Evolutionary conservation across 2,797 vertebrate species (phyloP).

Genomic region (Crocodylus rhombifer): DNA sequence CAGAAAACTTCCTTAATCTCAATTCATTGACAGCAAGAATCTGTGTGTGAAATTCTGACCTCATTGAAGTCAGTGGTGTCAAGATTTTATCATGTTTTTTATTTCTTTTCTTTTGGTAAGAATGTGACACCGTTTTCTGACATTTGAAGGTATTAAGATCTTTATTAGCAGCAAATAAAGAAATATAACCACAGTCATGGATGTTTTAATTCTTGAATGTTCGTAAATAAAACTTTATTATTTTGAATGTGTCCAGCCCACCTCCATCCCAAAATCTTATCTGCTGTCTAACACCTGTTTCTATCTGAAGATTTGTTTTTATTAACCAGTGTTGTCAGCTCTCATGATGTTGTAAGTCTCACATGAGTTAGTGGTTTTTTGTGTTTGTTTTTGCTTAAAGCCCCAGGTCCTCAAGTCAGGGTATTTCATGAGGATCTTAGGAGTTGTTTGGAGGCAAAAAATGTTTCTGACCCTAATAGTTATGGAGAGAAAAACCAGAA

Average conservation of each 20-base stretch:
- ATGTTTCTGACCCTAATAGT: background rate
- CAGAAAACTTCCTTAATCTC: background rate
- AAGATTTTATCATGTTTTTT: conserved; percentile 11
- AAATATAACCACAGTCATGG: background rate
- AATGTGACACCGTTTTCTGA: background rate
- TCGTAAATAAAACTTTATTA: background rate
- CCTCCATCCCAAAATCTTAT: background rate
- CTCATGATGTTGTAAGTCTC: background rate
- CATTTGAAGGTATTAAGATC: background rate
- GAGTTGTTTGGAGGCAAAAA: background rate
- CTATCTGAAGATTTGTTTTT: background rate
- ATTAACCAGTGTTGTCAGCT: background rate
- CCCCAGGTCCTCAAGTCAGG: background rate
- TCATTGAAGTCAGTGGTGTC: background rate
- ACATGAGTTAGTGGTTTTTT: background rate
- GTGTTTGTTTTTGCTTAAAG: conserved; percentile 7
- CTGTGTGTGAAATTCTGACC: background rate
- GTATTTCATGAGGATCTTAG: background rate
- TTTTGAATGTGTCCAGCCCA: background rate
- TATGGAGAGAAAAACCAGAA: background rate
- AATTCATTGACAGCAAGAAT: background rate
- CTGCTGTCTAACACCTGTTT: background rate
- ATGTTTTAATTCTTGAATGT: background rate
- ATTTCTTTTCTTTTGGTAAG: conserved; percentile 1
- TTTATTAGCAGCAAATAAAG: conserved; percentile 19